Evolutionary conservation across 1,140 invertebrate species (phyloP), one percentile per base, ranked within the genome.

Genomic region (Tetraneura akinire): DNA sequence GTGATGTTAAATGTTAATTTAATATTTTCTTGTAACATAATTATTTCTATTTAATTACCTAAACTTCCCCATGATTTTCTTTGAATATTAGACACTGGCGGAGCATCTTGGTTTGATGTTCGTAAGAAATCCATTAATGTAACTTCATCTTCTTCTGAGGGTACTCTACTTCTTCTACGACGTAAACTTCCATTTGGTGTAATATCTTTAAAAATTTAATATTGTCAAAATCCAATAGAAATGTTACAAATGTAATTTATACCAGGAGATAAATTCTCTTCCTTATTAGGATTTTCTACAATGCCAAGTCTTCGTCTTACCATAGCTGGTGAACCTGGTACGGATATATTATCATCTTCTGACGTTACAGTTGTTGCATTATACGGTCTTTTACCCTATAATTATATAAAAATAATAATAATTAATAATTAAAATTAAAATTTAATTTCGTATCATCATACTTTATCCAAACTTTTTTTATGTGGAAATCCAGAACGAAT

Each of bases 131-230:
- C 94, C 90, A 97, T 92, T 0, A 97, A 86, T 74, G 91, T 92
- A 3, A 90, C 90, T 82, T 96, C 94, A 83, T 96, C 93, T 83
- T 94, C 94, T 83, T 94, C 92, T 18, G 92, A 92, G 0, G 93
- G 90, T 47, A 94, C 91, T 23, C 94, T 89, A 83, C 94, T 93
- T 81, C 93, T 88, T 37, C 94, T 88, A 53, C 94, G 87, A 21
- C 94, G 87, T 13, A 96, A 86, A 80, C 93, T 96, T 21, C 95
- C 94, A 82, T 94, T 96, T 51, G 95, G 94, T 1, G 95, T 96
- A 26, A 95, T 91, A 84, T 96, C 94, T 92, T 74, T 83, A 8
- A 62, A 32, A 32, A 47, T 47, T 32, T 1, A n/a, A n/a, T n/a
- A 32, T n/a, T 32, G 29, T 3, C 16, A 37, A 62, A 62, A 32